Conservation (phyloP, 2,113 vertebrate species). For the Trogon surrucura region DNA sequence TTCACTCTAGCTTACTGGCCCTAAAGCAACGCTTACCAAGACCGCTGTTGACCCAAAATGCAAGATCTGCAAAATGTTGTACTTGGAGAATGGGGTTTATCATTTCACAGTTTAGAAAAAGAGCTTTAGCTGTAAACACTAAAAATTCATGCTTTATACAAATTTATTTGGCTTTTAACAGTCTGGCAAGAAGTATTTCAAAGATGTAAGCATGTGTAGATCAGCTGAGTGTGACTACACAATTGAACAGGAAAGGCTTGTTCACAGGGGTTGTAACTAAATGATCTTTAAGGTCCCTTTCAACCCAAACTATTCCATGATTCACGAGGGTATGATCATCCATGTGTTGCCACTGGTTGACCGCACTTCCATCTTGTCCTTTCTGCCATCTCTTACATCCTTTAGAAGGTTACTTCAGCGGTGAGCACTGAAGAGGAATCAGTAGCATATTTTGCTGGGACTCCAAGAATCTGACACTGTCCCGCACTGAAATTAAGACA, state of each 20-base stretch:
- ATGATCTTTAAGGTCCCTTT: too few species aligned
- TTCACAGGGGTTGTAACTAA: too few species aligned
- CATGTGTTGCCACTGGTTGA: neutral
- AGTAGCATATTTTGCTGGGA: slow-evolving; percentile 86
- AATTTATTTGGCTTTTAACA: slow-evolving; percentile 2
- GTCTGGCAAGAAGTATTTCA: neutral
- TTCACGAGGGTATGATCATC: neutral
- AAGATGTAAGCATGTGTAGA: neutral
- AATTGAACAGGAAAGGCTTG: neutral
- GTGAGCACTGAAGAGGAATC: slow-evolving; percentile 84
- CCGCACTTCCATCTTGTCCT: neutral
- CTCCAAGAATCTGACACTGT: slow-evolving; percentile 82
- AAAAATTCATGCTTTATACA: neutral
- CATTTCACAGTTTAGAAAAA: neutral
- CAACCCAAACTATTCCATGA: too few species aligned
- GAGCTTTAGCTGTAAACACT: neutral
- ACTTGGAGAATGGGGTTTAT: neutral
- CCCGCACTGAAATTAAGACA: slow-evolving; percentile 79
- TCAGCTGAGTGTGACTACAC: neutral
- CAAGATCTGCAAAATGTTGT: neutral
- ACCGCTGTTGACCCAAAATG: neutral
- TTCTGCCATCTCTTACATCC: neutral
- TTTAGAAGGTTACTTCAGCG: slow-evolving; percentile 76
- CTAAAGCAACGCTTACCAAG: neutral
- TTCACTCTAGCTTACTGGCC: neutral